phyloP scores from a whole-genome alignment of 2,113 vertebrate species.

The Hemicordylus capensis region DNA sequence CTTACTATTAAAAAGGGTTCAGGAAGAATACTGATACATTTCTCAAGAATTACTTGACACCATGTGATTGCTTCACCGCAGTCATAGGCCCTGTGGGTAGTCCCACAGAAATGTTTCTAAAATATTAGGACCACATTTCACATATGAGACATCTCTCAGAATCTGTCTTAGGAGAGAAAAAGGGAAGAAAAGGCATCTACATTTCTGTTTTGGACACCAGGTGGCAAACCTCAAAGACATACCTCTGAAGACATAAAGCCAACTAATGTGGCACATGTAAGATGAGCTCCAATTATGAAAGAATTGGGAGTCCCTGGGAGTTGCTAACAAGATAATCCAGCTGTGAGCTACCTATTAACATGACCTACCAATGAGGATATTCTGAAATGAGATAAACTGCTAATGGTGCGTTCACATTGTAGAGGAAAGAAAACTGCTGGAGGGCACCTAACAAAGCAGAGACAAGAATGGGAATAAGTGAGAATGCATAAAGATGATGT shows the following conservation, averaged over 20 bases:
- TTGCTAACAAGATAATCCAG: conserved; percentile 27
- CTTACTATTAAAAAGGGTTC: too few species aligned
- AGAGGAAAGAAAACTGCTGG: conserved; percentile 30
- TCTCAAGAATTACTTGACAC: not conserved
- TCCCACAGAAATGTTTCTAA: not conserved
- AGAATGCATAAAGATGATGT: not conserved
- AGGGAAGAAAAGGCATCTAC: accelerated
- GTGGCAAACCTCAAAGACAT: not conserved
- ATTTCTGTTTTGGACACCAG: not conserved
- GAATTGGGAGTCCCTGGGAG: not conserved
- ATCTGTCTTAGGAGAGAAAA: not conserved
- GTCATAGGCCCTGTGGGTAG: not conserved
- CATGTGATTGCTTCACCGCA: not conserved
- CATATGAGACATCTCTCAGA: not conserved
- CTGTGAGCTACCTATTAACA: conserved; percentile 27
- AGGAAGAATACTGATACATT: not conserved
- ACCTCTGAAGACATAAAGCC: not conserved
- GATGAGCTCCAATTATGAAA: accelerated
- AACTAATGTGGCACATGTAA: not conserved
- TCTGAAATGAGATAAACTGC: conserved; percentile 21
- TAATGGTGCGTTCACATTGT: conserved; percentile 12
- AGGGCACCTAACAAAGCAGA: not conserved
- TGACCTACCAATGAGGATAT: conserved; percentile 9
- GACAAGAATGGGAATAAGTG: not conserved
- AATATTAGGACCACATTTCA: not conserved